Base-by-base conservation (phyloP, 2,797 vertebrate genomes). In the Sebastes goodei region DNA sequence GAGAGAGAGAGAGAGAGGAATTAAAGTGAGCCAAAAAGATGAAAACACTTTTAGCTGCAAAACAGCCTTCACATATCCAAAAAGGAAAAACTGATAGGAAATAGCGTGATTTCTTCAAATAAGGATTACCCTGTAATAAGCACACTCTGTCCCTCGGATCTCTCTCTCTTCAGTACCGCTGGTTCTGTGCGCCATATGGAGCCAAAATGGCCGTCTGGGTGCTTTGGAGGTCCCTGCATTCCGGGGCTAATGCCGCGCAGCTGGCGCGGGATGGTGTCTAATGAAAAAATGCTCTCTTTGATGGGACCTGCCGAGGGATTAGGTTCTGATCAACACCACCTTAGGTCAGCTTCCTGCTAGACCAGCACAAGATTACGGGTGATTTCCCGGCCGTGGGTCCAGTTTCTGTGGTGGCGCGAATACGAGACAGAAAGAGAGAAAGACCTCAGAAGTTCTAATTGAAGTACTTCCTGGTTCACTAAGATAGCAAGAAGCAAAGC, bases 261-360 rank as follows among this genome's bases (percentile, higher is more conserved):
- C 95, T 96, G 95, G 89, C 14, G 80, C 42, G 53, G 82, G 84
- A 92, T 86, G 90, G 93, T 90, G 90, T 94, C 93, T 95, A 94
- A 94, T 93, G 93, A 95, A 96, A 94, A 94, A 93, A 90, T 57
- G 83, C 90, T 84, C 78, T 91, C 94, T 95, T 95, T 96, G 94
- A 96, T 94, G 93, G 92, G 89, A 73, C 91, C 92, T 93, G 88
- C 91, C 30, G 82, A 88, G 84, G 92, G 93, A 95, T 95, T 94
- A 95, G 81, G 84, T 90, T 91, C 90, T 95, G 94, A 95, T 96
- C 94, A 94, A 94, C 94, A 94, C 90, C 93, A 94, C 93, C 91
- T 93, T 93, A 80, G 82, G 84, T 90, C 80, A 73, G 88, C 92
- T 94, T 95, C 93, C 91, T 91, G 91, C 88, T 88, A 85, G 85